These are phyloP conservation scores for Chaetorhynchus papuensis DNA, from an alignment of 2,113 vertebrate genomes.

Conservation along the genomic window DNA sequence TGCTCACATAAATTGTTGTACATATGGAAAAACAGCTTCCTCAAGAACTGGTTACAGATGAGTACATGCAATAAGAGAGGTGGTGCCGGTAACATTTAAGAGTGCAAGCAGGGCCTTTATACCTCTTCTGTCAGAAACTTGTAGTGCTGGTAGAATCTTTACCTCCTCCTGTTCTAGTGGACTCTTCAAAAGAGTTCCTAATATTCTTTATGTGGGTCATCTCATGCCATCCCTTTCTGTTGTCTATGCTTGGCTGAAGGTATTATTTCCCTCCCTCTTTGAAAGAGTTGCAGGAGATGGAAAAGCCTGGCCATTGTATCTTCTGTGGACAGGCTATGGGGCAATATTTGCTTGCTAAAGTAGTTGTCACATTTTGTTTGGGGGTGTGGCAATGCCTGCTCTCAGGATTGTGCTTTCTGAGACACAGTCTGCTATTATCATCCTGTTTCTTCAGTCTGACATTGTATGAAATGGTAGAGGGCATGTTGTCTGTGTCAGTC, in stretches of 20 bases:
- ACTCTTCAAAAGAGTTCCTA: not conserved
- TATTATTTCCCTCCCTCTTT: not conserved
- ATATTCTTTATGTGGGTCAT: not conserved
- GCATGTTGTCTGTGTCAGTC: not conserved
- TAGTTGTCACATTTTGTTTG: not conserved
- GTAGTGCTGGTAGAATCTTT: not conserved
- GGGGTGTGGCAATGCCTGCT: not conserved
- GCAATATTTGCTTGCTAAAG: not conserved
- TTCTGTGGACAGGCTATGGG: not conserved
- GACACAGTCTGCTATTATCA: not conserved
- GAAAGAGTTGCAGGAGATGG: not conserved
- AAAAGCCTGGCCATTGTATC: not conserved
- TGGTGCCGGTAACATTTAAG: not conserved
- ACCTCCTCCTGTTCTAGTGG: not conserved
- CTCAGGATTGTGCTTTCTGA: not conserved
- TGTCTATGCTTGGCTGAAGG: not conserved
- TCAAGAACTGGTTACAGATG: not conserved
- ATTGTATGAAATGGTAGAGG: not conserved
- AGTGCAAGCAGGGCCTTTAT: not conserved
- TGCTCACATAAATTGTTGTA: not conserved
- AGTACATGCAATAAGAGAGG: not conserved
- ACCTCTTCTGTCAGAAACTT: not conserved
- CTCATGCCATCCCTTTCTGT: not conserved
- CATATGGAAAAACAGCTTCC: not conserved
- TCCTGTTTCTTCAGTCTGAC: not conserved